Conservation (phyloP, 2,113 vertebrate genomes). For the Hippocampus abdominalis region DNA sequence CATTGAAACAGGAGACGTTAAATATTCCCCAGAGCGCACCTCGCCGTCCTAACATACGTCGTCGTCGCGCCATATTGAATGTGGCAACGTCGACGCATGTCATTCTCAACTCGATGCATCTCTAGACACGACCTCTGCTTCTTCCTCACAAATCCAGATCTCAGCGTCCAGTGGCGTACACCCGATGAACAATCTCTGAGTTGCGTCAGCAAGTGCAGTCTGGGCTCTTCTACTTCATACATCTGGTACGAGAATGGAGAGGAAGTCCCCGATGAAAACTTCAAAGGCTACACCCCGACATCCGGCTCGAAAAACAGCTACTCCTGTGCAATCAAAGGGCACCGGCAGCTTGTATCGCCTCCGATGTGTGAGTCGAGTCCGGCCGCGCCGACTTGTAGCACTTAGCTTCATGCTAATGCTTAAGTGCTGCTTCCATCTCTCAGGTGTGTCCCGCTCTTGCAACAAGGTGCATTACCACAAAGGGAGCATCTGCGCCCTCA, state of each 20-base stretch:
- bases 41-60: background rate
- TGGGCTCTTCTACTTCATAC: background rate
- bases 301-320: background rate
- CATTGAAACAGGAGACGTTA: background rate
- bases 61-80: background rate
- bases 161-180: background rate
- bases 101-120: too few relatives aligned
- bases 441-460: background rate
- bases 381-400: too few relatives aligned
- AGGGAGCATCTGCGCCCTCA: background rate
- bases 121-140: too few relatives aligned
- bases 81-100: background rate
- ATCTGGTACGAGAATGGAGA: slow-evolving; percentile 8
- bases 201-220: background rate
- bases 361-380: background rate
- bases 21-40: too few relatives aligned
- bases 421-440: background rate
- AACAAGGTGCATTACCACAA: background rate
- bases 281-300: background rate
- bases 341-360: background rate
- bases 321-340: background rate
- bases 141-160: background rate
- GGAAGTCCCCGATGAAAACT: background rate
- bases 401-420: background rate
- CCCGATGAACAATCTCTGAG: background rate